Conservation (phyloP, 2,113 vertebrate genomes). For the Morone saxatilis region DNA sequence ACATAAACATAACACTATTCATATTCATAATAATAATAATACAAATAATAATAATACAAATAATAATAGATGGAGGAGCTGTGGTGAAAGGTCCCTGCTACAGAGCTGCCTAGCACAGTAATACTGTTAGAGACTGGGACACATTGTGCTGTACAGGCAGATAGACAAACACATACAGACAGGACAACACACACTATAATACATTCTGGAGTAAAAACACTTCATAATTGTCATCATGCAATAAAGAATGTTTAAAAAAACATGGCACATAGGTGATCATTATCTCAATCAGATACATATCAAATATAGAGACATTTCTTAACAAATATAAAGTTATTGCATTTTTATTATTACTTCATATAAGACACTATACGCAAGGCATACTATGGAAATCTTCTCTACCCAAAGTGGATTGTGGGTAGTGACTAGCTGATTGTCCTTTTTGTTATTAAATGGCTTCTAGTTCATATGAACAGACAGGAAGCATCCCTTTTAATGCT, state of each 20-base stretch:
- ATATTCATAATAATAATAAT: conserved; percentile 21
- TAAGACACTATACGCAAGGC: conserved; percentile 81
- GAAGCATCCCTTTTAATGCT: conserved; percentile 52
- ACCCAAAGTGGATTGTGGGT: conserved; percentile 56
- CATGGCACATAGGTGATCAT: conserved; percentile 86
- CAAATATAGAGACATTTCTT: conserved; percentile 84
- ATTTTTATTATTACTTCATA: conserved; percentile 84
- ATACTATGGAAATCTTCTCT: conserved; percentile 63
- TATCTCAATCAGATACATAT: conserved; percentile 78
- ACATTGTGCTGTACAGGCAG: conserved; percentile 86
- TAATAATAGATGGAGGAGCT: conserved; percentile 48
- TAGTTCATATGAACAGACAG: conserved; percentile 47
- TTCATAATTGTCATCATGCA: conserved; percentile 91
- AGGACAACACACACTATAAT: conserved; percentile 74
- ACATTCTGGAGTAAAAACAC: conserved; percentile 83
- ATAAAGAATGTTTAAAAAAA: conserved; percentile 77
- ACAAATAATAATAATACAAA: conserved; percentile 38
- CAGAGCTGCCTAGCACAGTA: conserved; percentile 86
- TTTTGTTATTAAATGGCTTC: conserved; percentile 71
- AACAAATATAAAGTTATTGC: conserved; percentile 85
- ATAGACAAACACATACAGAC: conserved; percentile 75
- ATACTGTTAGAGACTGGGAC: conserved; percentile 88
- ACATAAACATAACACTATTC: conserved; percentile 17
- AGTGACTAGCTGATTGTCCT: conserved; percentile 88
- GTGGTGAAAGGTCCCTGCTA: conserved; percentile 71